Percentiles rank a stretch among this genome's conserved stretches.
These are phyloP conservation scores for Pogonocherus hispidulus DNA, from an alignment of 2,888 invertebrate species.

Conservation along the genomic window DNA sequence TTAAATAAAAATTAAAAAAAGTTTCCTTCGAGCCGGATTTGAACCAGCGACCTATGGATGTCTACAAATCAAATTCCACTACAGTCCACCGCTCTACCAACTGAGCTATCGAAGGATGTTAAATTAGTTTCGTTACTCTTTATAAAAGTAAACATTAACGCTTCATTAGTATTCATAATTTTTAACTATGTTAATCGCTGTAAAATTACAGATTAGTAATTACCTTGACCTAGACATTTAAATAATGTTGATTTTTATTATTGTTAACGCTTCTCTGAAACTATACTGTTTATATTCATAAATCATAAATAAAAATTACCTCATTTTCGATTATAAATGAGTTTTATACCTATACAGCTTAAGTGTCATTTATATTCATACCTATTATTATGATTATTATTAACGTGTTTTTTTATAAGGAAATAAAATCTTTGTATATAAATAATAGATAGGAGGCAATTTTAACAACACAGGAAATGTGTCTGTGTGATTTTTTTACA, in stretches of 20 bases:
- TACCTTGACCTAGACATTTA: constrained; percentile 20
- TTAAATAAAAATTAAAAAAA: too few relatives aligned
- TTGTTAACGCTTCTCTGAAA: background rate
- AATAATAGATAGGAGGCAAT: background rate
- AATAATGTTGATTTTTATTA: background rate
- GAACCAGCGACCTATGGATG: constrained; percentile 73
- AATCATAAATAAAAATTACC: constrained; percentile 12
- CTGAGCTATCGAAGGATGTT: constrained; percentile 64
- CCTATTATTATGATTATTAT: constrained; percentile 1
- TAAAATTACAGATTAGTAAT: background rate
- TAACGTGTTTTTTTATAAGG: background rate
- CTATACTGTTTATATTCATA: background rate
- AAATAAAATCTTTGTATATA: too few relatives aligned
- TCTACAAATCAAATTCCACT: constrained; percentile 42
- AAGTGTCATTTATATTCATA: background rate
- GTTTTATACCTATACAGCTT: background rate
- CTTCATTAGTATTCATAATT: background rate
- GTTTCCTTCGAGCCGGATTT: constrained; percentile 63
- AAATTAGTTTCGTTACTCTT: background rate
- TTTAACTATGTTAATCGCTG: constrained; percentile 2
- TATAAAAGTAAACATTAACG: background rate
- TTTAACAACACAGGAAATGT: background rate
- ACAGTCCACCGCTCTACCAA: constrained; percentile 66
- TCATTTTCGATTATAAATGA: constrained; percentile 4
- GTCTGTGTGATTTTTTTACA: background rate